Conservation (phyloP, 2,113 vertebrate genomes). For the Scomber scombrus region DNA sequence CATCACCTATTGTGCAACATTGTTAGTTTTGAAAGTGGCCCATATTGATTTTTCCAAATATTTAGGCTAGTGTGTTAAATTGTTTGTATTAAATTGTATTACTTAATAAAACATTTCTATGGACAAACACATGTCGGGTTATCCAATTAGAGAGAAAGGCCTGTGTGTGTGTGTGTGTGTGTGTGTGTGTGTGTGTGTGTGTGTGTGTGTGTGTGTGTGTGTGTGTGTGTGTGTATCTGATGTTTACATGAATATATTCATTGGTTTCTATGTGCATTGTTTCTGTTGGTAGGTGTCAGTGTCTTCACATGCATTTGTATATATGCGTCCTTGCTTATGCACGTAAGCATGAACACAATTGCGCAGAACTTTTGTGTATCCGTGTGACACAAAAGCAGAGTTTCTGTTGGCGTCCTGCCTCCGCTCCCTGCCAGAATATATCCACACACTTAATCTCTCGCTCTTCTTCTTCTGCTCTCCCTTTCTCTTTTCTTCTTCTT, state of each 20-base stretch:
- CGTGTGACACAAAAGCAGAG: slow-evolving; percentile 52
- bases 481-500: slow-evolving; percentile 21
- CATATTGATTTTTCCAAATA: slow-evolving; percentile 70
- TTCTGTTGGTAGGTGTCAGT: neutral
- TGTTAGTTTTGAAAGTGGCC: slow-evolving; percentile 58
- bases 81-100: slow-evolving; percentile 67
- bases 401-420: slow-evolving; percentile 74
- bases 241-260: neutral
- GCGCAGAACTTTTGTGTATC: slow-evolving; percentile 29
- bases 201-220: slow-evolving; percentile 36
- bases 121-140: slow-evolving; percentile 53
- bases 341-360: neutral
- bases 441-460: slow-evolving; percentile 68
- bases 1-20: slow-evolving; percentile 51
- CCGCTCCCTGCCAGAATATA: slow-evolving; percentile 53
- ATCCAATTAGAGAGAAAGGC: slow-evolving; percentile 39
- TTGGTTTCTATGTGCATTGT: neutral
- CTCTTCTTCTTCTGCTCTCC: slow-evolving; percentile 43
- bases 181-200: slow-evolving; percentile 35
- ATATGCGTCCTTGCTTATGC: neutral
- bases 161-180: slow-evolving; percentile 28
- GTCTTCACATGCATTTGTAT: neutral
- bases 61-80: slow-evolving; percentile 72
- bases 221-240: slow-evolving; percentile 28
- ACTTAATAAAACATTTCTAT: slow-evolving; percentile 68